Evolutionary conservation across 1,140 invertebrate species (phyloP).

Genomic region (Drosophila miranda): DNA sequence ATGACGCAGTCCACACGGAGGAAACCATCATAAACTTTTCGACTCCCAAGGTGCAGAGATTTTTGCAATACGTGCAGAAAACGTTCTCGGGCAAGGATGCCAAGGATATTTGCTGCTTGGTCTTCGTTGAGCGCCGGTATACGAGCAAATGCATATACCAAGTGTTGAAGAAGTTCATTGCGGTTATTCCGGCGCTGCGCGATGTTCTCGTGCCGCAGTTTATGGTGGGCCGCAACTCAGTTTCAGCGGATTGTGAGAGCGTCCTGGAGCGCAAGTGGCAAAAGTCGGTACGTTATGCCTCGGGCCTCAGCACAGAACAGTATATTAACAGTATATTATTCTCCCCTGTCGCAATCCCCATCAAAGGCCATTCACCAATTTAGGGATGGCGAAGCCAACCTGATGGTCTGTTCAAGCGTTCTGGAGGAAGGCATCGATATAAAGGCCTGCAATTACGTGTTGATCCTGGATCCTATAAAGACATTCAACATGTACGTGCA

Average conservation of each 20-base stretch:
- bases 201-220: conserved; percentile 87
- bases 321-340: neutral
- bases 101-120: conserved; percentile 87
- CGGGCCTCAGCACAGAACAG: too few species aligned
- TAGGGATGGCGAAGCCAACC: conserved; percentile 86
- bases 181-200: conserved; percentile 82
- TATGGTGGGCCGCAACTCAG: conserved; percentile 85
- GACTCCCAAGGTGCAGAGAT: conserved; percentile 84
- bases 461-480: conserved; percentile 88
- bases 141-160: conserved; percentile 90
- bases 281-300: conserved; percentile 71
- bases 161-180: conserved; percentile 85
- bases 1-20: conserved; percentile 49
- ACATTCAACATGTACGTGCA: conserved; percentile 93
- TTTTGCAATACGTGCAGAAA: conserved; percentile 84
- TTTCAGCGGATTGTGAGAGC: conserved; percentile 47
- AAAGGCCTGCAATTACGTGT: conserved; percentile 90
- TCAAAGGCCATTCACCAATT: conserved; percentile 83
- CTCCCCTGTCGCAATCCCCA: neutral
- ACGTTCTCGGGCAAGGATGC: conserved; percentile 75
- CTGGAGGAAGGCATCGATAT: conserved; percentile 94
- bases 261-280: conserved; percentile 82
- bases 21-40: conserved; percentile 83
- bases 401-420: conserved; percentile 91
- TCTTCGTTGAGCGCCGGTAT: conserved; percentile 91